Conservation (phyloP, 1,140 invertebrate genomes). For the Bombus balteatus region DNA sequence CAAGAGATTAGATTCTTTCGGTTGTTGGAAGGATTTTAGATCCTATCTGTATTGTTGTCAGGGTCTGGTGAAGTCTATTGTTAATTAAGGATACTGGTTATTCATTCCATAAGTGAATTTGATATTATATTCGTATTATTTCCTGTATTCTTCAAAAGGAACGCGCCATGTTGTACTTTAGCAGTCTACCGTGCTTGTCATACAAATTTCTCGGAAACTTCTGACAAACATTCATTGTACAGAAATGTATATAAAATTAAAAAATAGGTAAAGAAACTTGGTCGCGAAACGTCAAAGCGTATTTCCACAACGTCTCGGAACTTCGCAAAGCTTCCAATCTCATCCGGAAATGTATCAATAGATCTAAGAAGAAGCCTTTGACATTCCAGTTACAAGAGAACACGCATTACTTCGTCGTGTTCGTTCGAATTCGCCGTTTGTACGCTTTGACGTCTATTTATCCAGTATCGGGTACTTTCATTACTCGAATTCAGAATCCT, state of each 20-base stretch:
- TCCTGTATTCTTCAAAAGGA: not conserved
- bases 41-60: not conserved
- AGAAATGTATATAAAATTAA: not conserved
- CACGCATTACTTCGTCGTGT: not conserved
- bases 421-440: not conserved
- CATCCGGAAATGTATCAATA: conserved; percentile 32
- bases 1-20: too few species aligned
- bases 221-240: not conserved
- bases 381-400: conserved; percentile 30
- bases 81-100: not conserved
- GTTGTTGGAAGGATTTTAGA: too few species aligned
- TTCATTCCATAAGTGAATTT: not conserved
- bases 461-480: conserved; percentile 37
- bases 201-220: not conserved
- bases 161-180: not conserved
- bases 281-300: not conserved
- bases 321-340: not conserved
- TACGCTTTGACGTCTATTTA: conserved; percentile 50
- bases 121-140: not conserved
- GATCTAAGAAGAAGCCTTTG: conserved; percentile 24
- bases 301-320: not conserved
- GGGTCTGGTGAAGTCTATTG: not conserved
- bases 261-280: not conserved
- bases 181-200: not conserved
- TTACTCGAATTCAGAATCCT: conserved; percentile 44